Evolutionary conservation across 2,888 invertebrate species (phyloP), one percentile per base, ranked within the genome.

Genomic region (Ochlodes sylvanus): DNA sequence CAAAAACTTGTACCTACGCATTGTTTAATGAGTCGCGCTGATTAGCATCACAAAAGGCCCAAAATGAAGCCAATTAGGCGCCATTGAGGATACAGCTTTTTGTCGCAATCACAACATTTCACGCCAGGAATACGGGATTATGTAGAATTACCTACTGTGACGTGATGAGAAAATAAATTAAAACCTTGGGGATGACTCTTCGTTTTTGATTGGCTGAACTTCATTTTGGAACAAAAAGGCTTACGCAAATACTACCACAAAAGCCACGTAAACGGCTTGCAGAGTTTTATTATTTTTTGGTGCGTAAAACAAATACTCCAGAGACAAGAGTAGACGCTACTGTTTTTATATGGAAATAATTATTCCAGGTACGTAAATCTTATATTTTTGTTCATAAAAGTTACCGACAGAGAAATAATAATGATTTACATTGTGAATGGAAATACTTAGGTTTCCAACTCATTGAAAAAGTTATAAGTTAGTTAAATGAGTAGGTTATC

Each of bases 1-100:
- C 50, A 65, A 58, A 56, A 57, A 52, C 21, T 21, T 14, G 15
- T 41, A n/a, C n/a, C n/a, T n/a, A 32, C 41, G 42, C 38, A 47
- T 65, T 58, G 57, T 58, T 34, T 41, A 50, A 56, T 50, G 34
- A 57, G 65, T n/a, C 27, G 52, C 57, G 75, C 80, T 83, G 79
- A 85, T 87, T 85, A 84, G 78, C 80, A 82, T 80, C 74, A 83
- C 83, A 85, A 86, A 80, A 70, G 73, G 76, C 58, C 71, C 72
- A 72, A 77, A 77, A 71, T 77, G 75, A 82, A 80, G 75, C 75
- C 79, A 86, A 84, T 86, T 84, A 83, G 78, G 74, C 69, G 73
- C 71, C 71, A 75, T 77, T 69, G 70, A 70, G 58, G 68, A 55
- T 55, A 56, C 47, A 61, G 69, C 69, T 70, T 71, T 63, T 69